Base-by-base conservation (phyloP, 2,113 vertebrate genomes). In the Proterorhinus semilunaris region DNA sequence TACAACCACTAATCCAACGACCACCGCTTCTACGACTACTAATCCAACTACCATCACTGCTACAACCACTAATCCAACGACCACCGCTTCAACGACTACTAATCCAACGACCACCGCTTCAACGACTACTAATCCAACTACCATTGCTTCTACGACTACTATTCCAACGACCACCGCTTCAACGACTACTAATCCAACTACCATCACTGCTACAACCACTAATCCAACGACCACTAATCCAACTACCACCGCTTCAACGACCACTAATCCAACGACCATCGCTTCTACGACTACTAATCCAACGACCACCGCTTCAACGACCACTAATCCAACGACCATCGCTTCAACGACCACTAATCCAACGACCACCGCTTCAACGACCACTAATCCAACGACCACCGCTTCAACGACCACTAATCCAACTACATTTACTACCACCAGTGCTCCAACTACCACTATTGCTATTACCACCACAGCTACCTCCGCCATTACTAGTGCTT, bases 391-490 rank as follows among this genome's bases (percentile, higher is more conserved):
- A 8, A 52, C 13, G 5, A 16, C 54, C 11, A 57, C 54, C 6
- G 9, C 3, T 54, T 3, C 16, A 1, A 17, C 54, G n/a, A n/a
- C n/a, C n/a, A n/a, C n/a, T n/a, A n/a, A n/a, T n/a, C n/a, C n/a
- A n/a, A n/a, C n/a, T n/a, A n/a, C n/a, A n/a, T n/a, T n/a, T n/a
- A 12, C 54, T 42, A 7, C 55, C 10, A 58, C 16, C 8, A 10
- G 2, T 42, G 21, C 12, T 7, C 7, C 36, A 1, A 5, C 58
- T 4, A 9, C 42, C 58, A n/a, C 58, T 58, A 58, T 11, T 42
- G 54, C 17, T 57, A 58, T 21, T 58, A 7, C 55, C 44, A 61
- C 58, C 45, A 61, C 58, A 61, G 58, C 42, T 44, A 45, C 10
- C 15, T 44, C 58, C 4, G 8, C 13, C n/a, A 8, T 7, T n/a